These are phyloP conservation scores for Brachionus koreanus DNA, from an alignment of 1,140 invertebrate species.

Conservation along the genomic window DNA sequence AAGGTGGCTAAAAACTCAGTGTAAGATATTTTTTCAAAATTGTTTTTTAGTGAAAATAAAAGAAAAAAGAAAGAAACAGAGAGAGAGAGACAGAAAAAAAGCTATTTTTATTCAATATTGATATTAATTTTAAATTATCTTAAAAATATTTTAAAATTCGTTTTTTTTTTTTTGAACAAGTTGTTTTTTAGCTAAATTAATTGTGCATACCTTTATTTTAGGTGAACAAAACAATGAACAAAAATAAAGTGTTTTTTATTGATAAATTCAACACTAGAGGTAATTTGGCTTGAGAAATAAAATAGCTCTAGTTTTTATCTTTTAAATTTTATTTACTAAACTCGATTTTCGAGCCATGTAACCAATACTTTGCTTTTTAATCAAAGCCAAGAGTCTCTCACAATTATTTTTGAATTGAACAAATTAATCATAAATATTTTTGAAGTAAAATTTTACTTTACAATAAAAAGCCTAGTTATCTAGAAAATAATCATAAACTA, in stretches of 20 bases:
- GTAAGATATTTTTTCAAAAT: not conserved
- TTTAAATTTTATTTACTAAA: constrained; percentile 10
- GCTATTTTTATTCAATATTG: constrained; percentile 28
- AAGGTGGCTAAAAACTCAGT: not conserved
- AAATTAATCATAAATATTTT: constrained; percentile 36
- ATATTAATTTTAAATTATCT: constrained; percentile 35
- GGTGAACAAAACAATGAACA: constrained; percentile 18
- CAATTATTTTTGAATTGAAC: constrained; percentile 20
- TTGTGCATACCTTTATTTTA: constrained; percentile 32
- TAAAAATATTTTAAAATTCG: constrained; percentile 17
- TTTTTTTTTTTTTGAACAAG: not conserved
- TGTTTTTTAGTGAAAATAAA: not conserved
- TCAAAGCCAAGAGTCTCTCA: not conserved
- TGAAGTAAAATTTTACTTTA: not conserved
- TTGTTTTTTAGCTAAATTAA: constrained; percentile 25
- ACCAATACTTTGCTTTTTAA: constrained; percentile 18
- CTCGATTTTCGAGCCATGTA: not conserved
- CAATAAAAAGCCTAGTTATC: not conserved
- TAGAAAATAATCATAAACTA: constrained; percentile 32
- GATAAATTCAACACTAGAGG: not conserved
- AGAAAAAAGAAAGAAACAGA: not conserved
- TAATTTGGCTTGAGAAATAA: not conserved
- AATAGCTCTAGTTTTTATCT: constrained; percentile 28
- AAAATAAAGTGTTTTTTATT: constrained; percentile 29
- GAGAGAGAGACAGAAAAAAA: not conserved